Base-by-base conservation (phyloP, 2,888 invertebrate genomes). In the Hermaeophaga mercurialis region DNA sequence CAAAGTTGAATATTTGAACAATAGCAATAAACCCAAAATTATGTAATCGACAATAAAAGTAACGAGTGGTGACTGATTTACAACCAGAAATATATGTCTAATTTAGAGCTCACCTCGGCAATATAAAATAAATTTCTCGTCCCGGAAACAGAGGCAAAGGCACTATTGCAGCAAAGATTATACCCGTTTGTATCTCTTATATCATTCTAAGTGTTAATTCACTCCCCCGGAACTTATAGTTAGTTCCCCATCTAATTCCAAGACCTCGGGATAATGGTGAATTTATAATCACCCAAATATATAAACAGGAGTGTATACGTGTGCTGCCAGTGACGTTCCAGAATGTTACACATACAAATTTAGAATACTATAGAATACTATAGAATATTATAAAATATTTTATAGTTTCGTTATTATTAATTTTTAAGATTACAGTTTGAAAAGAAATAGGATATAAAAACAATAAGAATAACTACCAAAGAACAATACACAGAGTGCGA, bases 271-370 rank as follows among this genome's bases (percentile, higher is more conserved):
- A 64, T 65, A 67, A 64, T 64, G 61, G 56, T 62, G 63, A 67
- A 67, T 67, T 66, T 66, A 66, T 66, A 67, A 68, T 66, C 64
- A 62, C 28, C 47, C 26, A 61, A 49, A 60, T 59, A 64, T 60
- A 66, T 66, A 63, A 68, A 66, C 64, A 62, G 63, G 60, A 56
- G 62, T 54, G 60, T 50, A 28, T 12, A 38, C 14, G 43, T 43
- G 43, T 43, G 19, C 12, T 28, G 31, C 26, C 45, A 39, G 22
- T 19, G 6, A 12, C 18, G 39, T 14, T 4, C 8, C 17, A n/a
- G 18, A 39, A 22, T n/a, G n/a, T n/a, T n/a, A n/a, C n/a, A n/a
- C n/a, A n/a, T n/a, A n/a, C n/a, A n/a, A n/a, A n/a, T n/a, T n/a
- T n/a, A n/a, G n/a, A n/a, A n/a, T n/a, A n/a, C n/a, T n/a, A n/a